Base-by-base conservation (phyloP, 2,888 invertebrate genomes). In the Gisinianus flammeolus region DNA sequence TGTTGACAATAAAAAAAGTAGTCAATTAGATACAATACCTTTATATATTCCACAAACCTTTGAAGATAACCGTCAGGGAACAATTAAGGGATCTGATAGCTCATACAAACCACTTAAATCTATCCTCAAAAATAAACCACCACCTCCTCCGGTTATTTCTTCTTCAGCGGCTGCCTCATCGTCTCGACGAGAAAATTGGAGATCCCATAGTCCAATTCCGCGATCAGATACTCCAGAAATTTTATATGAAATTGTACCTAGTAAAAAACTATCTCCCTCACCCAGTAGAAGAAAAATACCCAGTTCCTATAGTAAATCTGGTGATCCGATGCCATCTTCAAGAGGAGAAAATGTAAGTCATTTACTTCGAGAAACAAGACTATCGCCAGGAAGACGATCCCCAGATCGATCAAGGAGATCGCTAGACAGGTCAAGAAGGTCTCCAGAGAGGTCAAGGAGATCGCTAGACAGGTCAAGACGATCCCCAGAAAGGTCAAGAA, bases 111-210 rank as follows among this genome's bases (percentile, higher is more conserved):
- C 76, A 1, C 30, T 62, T 2, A 68, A 68, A 30, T 58, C 69
- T 0, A 68, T 76, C 26, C 33, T 68, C 10, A 68, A 76, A 56
- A 68, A 69, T 22, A 76, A 76, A 28, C 69, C 76, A 30, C 76
- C 76, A 1, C 76, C 76, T 10, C 76, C 76, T 12, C 76, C 76
- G 16, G 31, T 69, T n/a, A 69, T 76, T 31, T 76, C 76, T n/a
- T n/a, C n/a, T n/a, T n/a, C n/a, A n/a, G n/a, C n/a, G n/a, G n/a
- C n/a, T n/a, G 8, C 6, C 28, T 1, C 54, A n/a, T 1, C 44
- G n/a, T 1, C 54, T 26, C 56, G 26, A 31, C 1, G 67, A 8
- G 30, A 19, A 67, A 28, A 2, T n/a, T 52, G 24, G 22, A 22
- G 52, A 70, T 8, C 3, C 12, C 28, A 8, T 54, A 30, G 52